A percentile compares a stretch with the other conserved stretches of the same genome.
Evolutionary conservation across 2,113 vertebrate genomes (phyloP).

Genomic region (Taxidea taxus): DNA sequence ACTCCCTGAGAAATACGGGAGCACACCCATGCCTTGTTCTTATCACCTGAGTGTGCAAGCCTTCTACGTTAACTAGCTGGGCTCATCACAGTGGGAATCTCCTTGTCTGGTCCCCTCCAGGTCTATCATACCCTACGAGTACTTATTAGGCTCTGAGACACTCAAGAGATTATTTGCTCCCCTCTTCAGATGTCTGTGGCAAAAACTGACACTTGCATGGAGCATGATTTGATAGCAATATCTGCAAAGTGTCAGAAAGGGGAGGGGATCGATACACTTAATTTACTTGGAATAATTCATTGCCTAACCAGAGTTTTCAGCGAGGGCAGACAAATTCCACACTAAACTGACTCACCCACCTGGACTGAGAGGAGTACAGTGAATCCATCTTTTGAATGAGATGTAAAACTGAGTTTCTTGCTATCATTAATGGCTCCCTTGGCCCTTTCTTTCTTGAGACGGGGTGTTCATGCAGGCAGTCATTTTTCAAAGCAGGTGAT

Average conservation of each 20-base stretch:
- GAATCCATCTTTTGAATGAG: slow-evolving; percentile 60
- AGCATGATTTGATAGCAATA: slow-evolving; percentile 71
- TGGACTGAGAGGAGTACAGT: not conserved
- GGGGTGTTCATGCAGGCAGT: not conserved
- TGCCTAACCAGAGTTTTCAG: slow-evolving; percentile 66
- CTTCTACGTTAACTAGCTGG: no score
- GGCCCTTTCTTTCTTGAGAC: slow-evolving; percentile 38
- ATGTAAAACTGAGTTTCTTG: slow-evolving; percentile 60
- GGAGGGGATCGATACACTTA: slow-evolving; percentile 71
- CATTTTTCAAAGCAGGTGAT: not conserved
- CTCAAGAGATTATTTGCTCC: slow-evolving; percentile 34
- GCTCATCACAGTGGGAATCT: not conserved
- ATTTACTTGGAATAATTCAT: slow-evolving; percentile 78
- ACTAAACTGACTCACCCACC: slow-evolving; percentile 55
- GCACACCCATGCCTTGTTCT: not conserved
- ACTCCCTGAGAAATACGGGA: not conserved
- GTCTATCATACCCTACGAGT: not conserved
- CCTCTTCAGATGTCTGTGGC: slow-evolving; percentile 48
- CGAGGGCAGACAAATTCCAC: slow-evolving; percentile 54
- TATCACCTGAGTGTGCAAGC: no score
- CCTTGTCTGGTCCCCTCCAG: not conserved
- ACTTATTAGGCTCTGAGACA: not conserved
- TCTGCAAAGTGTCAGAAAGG: slow-evolving; percentile 76
- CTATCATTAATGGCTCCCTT: slow-evolving; percentile 25
- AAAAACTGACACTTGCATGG: slow-evolving; percentile 58